A percentile compares a stretch with the other conserved stretches of the same genome.
These are phyloP conservation scores for Aurelia sp. DNA, from an alignment of 30 jellyfish, hydroid and myxozoan species.

Conservation along the genomic window DNA sequence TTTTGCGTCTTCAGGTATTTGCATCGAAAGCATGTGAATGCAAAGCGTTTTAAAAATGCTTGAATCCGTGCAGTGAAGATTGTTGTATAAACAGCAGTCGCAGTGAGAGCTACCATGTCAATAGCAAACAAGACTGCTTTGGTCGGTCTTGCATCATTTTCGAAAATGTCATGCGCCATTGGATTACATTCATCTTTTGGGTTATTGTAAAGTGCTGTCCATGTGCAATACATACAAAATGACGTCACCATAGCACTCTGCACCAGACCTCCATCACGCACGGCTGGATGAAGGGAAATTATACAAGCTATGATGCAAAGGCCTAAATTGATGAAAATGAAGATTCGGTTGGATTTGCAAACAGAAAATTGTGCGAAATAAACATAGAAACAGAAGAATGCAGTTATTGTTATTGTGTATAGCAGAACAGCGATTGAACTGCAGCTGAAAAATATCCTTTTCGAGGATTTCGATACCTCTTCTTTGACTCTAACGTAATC, in stretches of 20 bases:
- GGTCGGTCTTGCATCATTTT: slow-evolving; percentile 73
- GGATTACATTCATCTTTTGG: slow-evolving; percentile 95
- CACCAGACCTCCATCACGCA: slow-evolving; percentile 84
- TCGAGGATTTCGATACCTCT: slow-evolving; percentile 5
- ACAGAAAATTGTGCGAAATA: slow-evolving; percentile 74
- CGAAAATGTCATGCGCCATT: slow-evolving; percentile 71
- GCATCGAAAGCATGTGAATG: slow-evolving; percentile 27
- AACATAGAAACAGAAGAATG: slow-evolving; percentile 86
- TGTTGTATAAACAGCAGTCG: slow-evolving; percentile 54
- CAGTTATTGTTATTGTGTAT: slow-evolving; percentile 66
- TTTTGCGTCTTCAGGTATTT: slow-evolving; percentile 4
- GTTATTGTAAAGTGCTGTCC: slow-evolving; percentile 91
- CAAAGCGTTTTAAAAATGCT: slow-evolving; percentile 37
- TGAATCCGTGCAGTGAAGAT: slow-evolving; percentile 40
- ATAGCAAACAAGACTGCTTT: slow-evolving; percentile 50
- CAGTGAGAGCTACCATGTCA: slow-evolving; percentile 62
- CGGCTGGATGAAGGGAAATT: slow-evolving; percentile 87
- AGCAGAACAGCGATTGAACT: slow-evolving; percentile 74
- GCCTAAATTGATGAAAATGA: slow-evolving; percentile 84
- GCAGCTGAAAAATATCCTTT: slow-evolving; percentile 59
- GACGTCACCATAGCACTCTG: slow-evolving; percentile 90
- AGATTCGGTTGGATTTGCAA: slow-evolving; percentile 85
- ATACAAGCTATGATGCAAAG: slow-evolving; percentile 78
- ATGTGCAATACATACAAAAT: slow-evolving; percentile 91
- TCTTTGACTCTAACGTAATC: slow-evolving; percentile 25